Percentiles rank a stretch among this genome's conserved stretches.
Evolutionary conservation across 2,113 vertebrate species (phyloP).

Genomic region (Tetrao urogallus): DNA sequence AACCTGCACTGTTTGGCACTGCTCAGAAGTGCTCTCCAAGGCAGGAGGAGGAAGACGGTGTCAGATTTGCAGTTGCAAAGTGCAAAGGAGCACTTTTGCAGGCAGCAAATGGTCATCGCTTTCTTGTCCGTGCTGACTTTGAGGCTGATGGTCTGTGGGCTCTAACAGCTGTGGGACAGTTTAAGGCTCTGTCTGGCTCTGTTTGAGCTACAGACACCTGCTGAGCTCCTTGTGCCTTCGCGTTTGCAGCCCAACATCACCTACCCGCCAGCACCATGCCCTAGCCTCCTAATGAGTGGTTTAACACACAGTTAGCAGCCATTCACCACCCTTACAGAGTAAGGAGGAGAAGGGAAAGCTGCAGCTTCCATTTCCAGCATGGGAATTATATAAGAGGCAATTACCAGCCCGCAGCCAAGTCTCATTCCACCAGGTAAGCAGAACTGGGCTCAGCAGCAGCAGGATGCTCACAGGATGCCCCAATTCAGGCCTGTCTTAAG

Average conservation of each 20-base stretch:
- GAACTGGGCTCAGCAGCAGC: not conserved
- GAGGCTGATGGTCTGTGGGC: not conserved
- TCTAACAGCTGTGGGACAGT: not conserved
- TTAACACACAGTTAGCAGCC: not conserved
- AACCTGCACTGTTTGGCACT: fast-evolving
- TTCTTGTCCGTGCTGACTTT: not conserved
- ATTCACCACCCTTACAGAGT: not conserved
- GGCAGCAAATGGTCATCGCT: fast-evolving
- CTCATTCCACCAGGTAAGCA: not conserved
- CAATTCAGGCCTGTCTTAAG: not conserved
- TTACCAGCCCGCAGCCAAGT: not conserved
- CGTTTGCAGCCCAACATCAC: not conserved
- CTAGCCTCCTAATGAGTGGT: not conserved
- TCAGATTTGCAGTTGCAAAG: not conserved
- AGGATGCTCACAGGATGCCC: fast-evolving
- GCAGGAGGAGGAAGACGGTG: not conserved
- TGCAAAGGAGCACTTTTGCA: not conserved
- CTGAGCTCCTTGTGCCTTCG: not conserved
- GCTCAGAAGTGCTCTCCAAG: not conserved
- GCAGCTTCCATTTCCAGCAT: not conserved
- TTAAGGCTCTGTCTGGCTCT: not conserved
- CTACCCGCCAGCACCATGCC: not conserved
- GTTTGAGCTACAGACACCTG: not conserved
- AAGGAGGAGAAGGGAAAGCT: not conserved
- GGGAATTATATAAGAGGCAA: not conserved